Evolutionary conservation across 2,797 vertebrate species (phyloP).

Genomic region (Sebastes itinus): DNA sequence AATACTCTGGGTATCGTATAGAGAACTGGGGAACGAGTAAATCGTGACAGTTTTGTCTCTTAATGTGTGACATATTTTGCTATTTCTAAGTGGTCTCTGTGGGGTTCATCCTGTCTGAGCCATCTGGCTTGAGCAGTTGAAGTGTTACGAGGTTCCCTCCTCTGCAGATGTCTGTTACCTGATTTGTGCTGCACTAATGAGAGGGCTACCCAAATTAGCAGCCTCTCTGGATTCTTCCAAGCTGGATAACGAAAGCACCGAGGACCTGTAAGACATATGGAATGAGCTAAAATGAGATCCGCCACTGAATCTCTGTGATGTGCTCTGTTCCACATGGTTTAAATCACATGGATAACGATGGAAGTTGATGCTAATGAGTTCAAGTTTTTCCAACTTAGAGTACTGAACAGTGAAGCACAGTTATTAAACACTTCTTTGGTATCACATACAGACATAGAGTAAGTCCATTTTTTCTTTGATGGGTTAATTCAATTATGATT

Average conservation of each 20-base stretch:
- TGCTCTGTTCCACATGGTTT: conserved; percentile 6
- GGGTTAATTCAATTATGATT: not conserved
- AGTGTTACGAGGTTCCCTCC: conserved; percentile 43
- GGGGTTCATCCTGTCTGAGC: conserved; percentile 34
- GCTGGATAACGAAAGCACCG: conserved; percentile 18
- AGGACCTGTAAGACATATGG: conserved; percentile 14
- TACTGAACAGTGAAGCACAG: not conserved
- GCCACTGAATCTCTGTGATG: not conserved
- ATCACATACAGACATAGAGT: not conserved
- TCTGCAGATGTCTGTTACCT: conserved; percentile 51
- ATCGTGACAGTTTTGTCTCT: conserved; percentile 9
- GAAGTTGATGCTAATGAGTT: not conserved
- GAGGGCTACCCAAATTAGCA: conserved; percentile 34
- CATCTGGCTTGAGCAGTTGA: conserved; percentile 53
- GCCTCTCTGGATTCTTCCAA: conserved; percentile 17
- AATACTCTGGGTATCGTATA: too few species aligned
- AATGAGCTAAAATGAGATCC: not conserved
- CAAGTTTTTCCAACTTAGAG: not conserved
- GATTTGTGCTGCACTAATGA: conserved; percentile 50
- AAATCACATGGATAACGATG: not conserved
- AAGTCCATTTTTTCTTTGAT: not conserved
- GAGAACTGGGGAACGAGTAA: not conserved
- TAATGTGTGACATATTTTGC: conserved; percentile 30
- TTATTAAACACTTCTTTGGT: not conserved
- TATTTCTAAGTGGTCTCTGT: conserved; percentile 48